Evolutionary conservation across 2,113 vertebrate genomes (phyloP).

Genomic region (Aramus guarauna): DNA sequence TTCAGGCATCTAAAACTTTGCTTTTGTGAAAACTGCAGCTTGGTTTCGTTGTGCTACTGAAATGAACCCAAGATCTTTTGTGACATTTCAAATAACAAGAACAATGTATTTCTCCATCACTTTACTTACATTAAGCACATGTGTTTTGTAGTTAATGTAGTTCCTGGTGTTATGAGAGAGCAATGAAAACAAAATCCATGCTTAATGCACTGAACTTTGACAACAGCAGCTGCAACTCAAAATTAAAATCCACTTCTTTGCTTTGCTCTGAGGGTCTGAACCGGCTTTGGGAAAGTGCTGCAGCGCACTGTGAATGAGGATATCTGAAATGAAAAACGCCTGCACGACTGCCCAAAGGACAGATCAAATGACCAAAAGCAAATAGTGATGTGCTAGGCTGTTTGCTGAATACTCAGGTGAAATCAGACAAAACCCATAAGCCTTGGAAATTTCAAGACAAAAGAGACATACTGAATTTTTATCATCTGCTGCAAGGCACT

Average conservation of each 20-base stretch:
- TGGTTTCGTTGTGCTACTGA: not conserved
- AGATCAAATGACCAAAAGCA: slow-evolving; percentile 46
- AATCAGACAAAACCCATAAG: not conserved
- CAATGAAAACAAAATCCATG: slow-evolving; percentile 33
- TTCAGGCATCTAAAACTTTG: not conserved
- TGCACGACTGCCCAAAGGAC: not conserved
- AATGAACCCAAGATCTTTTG: not conserved
- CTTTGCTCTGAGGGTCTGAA: slow-evolving; percentile 26
- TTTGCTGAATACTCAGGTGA: slow-evolving; percentile 15
- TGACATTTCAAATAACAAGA: slow-evolving; percentile 19
- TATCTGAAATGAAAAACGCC: not conserved
- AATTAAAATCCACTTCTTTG: slow-evolving; percentile 50
- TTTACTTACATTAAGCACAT: slow-evolving; percentile 17
- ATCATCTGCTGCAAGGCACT: not conserved
- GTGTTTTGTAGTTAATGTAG: slow-evolving; percentile 37
- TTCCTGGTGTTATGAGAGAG: slow-evolving; percentile 28
- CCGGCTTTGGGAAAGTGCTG: not conserved
- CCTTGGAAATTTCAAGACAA: slow-evolving; percentile 27
- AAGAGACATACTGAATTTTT: not conserved
- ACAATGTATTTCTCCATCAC: slow-evolving; percentile 28
- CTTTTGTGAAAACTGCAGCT: not conserved
- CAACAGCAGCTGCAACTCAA: slow-evolving; percentile 53
- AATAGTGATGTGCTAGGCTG: not conserved
- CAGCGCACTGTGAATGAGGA: not conserved
- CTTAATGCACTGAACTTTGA: slow-evolving; percentile 59